Conservation (phyloP, 92 coral and sea anemone species). For the Heteractis magnifica region DNA sequence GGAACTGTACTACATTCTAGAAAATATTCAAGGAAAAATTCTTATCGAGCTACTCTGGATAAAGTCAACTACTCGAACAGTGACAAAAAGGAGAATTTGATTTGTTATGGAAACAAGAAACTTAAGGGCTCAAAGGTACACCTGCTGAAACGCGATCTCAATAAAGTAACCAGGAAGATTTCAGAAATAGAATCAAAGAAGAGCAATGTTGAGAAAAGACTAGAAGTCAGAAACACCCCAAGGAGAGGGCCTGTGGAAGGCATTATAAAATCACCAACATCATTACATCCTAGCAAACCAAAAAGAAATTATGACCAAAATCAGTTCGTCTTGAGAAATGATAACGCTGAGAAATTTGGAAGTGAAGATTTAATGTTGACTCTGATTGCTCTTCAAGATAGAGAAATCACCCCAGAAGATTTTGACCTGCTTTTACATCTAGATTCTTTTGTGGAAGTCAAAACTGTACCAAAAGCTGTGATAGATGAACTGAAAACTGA, state of each 20-base stretch:
- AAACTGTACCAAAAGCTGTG: conserved; percentile 63
- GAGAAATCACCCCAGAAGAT: conserved; percentile 95
- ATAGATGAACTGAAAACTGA: conserved; percentile 59
- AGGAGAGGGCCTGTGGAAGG: neutral
- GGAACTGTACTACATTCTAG: neutral
- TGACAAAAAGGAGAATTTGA: neutral
- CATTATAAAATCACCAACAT: neutral
- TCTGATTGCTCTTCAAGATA: conserved; percentile 66
- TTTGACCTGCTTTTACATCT: conserved; percentile 75
- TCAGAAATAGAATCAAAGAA: conserved; percentile 36
- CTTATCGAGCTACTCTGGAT: neutral
- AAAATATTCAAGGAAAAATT: neutral
- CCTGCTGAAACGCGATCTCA: conserved; percentile 19
- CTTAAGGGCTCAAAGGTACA: neutral
- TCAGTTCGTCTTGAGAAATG: conserved; percentile 38
- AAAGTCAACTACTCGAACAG: neutral
- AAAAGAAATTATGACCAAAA: conserved; percentile 25
- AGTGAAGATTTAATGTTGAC: conserved; percentile 36
- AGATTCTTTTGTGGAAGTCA: conserved; percentile 67
- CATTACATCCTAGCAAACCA: neutral
- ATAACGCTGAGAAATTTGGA: conserved; percentile 52
- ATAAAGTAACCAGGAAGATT: conserved; percentile 35
- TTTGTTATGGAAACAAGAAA: conserved; percentile 8
- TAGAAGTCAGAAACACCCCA: conserved; percentile 13
- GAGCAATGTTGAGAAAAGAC: conserved; percentile 16